Conservation (phyloP, 2,113 vertebrate genomes). For the Chaetorhynchus papuensis region DNA sequence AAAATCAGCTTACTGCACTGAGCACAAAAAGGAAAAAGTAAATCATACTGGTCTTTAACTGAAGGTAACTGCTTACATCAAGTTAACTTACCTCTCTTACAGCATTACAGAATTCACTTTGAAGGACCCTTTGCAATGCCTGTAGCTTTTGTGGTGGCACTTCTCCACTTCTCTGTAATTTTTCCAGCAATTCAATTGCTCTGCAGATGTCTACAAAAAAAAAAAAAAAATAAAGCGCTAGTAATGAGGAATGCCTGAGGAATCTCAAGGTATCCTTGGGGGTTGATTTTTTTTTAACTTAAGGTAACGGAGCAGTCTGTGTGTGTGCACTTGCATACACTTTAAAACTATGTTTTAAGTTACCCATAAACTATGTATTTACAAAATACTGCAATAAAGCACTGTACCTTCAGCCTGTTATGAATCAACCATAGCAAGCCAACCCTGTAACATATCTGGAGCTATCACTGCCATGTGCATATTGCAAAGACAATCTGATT, state of each 20-base stretch:
- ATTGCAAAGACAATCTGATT: neutral
- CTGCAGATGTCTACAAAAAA: slow-evolving; percentile 86
- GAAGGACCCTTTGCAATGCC: slow-evolving; percentile 93
- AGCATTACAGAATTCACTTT: slow-evolving; percentile 98
- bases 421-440: neutral
- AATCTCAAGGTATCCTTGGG: neutral
- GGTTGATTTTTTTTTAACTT: too few species aligned
- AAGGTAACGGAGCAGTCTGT: neutral
- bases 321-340: neutral
- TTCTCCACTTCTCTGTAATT: slow-evolving; percentile 93
- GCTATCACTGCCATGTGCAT: neutral
- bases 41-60: neutral
- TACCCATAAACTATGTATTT: neutral
- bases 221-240: neutral
- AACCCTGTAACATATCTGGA: neutral
- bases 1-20: neutral
- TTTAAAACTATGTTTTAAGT: neutral
- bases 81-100: slow-evolving; percentile 86
- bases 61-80: neutral
- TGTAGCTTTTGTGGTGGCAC: slow-evolving; percentile 97
- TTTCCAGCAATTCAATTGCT: slow-evolving; percentile 95
- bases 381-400: neutral
- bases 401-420: neutral
- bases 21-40: neutral
- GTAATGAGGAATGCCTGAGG: neutral